Percentiles rank a stretch among this genome's conserved stretches.
Conservation (phyloP, 2,888 invertebrate species). For the Aradus depressus region DNA sequence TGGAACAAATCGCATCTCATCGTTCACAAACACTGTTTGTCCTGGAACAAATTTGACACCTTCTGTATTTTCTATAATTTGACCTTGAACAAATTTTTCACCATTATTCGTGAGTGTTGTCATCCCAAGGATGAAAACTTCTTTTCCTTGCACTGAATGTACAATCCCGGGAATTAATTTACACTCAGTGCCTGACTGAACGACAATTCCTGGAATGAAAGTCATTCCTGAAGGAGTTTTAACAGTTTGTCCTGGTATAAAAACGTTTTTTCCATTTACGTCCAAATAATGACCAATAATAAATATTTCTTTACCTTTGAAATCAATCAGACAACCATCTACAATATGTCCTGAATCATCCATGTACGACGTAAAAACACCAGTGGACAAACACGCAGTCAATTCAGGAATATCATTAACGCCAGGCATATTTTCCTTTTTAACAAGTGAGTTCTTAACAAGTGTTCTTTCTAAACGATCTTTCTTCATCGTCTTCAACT, state of each 20-base stretch:
- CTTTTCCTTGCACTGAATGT: conserved; percentile 40
- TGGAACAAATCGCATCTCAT: conserved; percentile 60
- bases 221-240: conserved; percentile 52
- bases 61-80: conserved; percentile 54
- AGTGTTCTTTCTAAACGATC: conserved; percentile 48
- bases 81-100: conserved; percentile 64
- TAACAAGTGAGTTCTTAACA: conserved; percentile 46
- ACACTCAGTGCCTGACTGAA: conserved; percentile 55
- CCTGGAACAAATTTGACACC: conserved; percentile 56
- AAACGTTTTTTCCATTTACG: conserved; percentile 56
- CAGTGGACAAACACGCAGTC: conserved; percentile 39
- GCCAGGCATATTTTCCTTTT: conserved; percentile 44
- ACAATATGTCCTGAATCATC: conserved; percentile 45
- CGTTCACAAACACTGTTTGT: conserved; percentile 56
- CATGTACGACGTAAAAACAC: conserved; percentile 46
- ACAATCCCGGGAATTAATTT: conserved; percentile 62
- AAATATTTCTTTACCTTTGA: conserved; percentile 49
- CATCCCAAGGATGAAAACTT: conserved; percentile 50
- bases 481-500: conserved; percentile 45
- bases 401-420: conserved; percentile 43
- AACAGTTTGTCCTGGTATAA: conserved; percentile 64
- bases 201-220: conserved; percentile 62
- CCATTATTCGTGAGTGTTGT: conserved; percentile 43
- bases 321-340: conserved; percentile 51
- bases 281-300: conserved; percentile 59